Conservation (phyloP, 2,888 invertebrate species). For the Pseudanteris insignis region DNA sequence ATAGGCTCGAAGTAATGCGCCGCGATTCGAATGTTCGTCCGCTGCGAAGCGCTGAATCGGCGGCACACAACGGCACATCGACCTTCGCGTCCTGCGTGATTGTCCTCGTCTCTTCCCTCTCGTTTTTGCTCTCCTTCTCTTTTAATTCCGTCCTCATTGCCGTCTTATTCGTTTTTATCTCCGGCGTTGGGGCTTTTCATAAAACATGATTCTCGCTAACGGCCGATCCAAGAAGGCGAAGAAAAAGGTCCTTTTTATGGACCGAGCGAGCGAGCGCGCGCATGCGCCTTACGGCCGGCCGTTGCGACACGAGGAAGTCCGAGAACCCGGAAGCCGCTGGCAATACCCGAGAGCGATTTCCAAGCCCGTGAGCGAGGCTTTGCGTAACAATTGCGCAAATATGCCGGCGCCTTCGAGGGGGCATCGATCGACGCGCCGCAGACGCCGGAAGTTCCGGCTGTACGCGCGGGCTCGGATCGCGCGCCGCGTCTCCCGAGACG, state of each 20-base stretch:
- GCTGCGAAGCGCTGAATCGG: slow-evolving; percentile 14
- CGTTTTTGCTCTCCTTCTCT: slow-evolving; percentile 32
- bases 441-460: slow-evolving; percentile 38
- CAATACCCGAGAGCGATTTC: slow-evolving; percentile 11
- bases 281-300: no score
- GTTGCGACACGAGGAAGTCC: slow-evolving; percentile 30
- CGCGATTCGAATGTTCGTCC: slow-evolving; percentile 5
- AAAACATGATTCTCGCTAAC: slow-evolving; percentile 11
- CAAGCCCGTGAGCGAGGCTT: slow-evolving; percentile 2
- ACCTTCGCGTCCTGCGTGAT: slow-evolving; percentile 60
- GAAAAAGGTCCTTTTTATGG: background rate
- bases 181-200: no score
- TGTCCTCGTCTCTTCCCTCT: slow-evolving; percentile 48
- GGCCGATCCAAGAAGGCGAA: no score
- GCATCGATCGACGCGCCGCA: slow-evolving; percentile 7
- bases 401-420: slow-evolving; percentile 15
- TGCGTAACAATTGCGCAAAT: slow-evolving; percentile 33
- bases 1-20: no score
- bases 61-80: slow-evolving; percentile 44
- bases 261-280: slow-evolving; percentile 18
- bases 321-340: slow-evolving; percentile 27
- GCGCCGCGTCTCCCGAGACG: slow-evolving; percentile 24
- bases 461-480: slow-evolving; percentile 30
- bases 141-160: slow-evolving; percentile 13
- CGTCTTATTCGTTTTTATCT: slow-evolving; percentile 24